Base-by-base conservation (phyloP, 2,113 vertebrate species). In the Gasterosteus aculeatus region DNA sequence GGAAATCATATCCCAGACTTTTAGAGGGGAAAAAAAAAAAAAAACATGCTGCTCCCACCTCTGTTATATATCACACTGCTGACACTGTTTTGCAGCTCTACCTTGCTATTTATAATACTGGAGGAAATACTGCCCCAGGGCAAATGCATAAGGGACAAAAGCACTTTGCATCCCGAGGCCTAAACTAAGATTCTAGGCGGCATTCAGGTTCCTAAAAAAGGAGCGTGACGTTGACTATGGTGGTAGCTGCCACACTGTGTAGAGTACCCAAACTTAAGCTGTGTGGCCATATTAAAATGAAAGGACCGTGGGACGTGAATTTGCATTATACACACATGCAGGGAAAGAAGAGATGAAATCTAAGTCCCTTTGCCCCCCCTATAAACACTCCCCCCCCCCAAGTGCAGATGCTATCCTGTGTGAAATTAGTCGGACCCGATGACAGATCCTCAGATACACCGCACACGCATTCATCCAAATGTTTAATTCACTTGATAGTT, bases 161-260 rank as follows among this genome's bases (percentile, higher is more conserved):
- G 87, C 87, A 93, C 89, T 93, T 94, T 89, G 84, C 89, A 82
- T 92, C 90, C 92, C 93, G 92, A 5, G 74, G 90, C 81, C 89
- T 80, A 82, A 92, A 92, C 92, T 87, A 91, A 91, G 87, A 91
- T 88, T 89, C 87, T 89, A 26, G 22, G 22, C 22, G 22, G 80
- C 81, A 88, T 93, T 89, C 85, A 78, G 88, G 75, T 88, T 88
- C 92, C 84, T 86, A 90, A 92, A 94, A 90, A 87, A 93, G 88
- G 73, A 86, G 83, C 69, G 38, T 57, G 54, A 86, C 86, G 84
- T 89, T 89, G 89, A 91, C 90, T 92, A 89, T 87, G 86, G 82
- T 83, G 73, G 86, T 69, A 83, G 86, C 78, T 87, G 82, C 79
- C 82, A 82, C 77, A 78, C 75, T 75, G 69, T 80, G 75, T 79